Percentiles rank a stretch among this genome's conserved stretches.
Conservation (phyloP, 2,113 vertebrate species). For the Neolamprologus sp. region DNA sequence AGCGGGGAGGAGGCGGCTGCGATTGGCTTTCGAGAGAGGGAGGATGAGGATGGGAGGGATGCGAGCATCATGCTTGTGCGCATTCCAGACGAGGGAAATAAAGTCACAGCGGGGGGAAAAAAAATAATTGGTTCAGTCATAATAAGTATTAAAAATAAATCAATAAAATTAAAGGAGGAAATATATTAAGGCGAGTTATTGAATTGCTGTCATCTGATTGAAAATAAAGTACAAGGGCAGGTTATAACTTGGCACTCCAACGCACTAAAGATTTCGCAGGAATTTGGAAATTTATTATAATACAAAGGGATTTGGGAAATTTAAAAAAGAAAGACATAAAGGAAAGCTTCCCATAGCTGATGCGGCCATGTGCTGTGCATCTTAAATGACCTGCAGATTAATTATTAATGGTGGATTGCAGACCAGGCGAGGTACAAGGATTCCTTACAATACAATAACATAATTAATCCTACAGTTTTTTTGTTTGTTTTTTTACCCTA, state of each 20-base stretch:
- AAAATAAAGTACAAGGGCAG: not conserved
- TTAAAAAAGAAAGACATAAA: not conserved
- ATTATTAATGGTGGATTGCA: not conserved
- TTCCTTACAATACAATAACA: not conserved
- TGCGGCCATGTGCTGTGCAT: conserved; percentile 20
- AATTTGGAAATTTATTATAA: not conserved
- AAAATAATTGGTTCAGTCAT: not conserved
- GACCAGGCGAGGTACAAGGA: not conserved
- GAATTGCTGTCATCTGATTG: not conserved
- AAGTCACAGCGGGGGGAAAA: not conserved
- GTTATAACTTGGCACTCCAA: rapidly evolving
- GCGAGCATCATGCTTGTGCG: not conserved
- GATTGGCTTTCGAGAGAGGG: conserved; percentile 33
- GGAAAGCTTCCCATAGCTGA: not conserved
- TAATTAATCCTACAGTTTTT: not conserved
- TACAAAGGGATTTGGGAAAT: rapidly evolving
- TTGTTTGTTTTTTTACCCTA: rapidly evolving
- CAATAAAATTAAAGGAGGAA: not conserved
- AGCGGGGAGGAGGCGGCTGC: not conserved
- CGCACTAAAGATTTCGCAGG: not conserved
- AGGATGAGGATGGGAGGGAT: conserved; percentile 5
- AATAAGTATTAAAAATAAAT: not conserved
- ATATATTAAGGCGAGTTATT: not conserved
- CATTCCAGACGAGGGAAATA: not conserved
- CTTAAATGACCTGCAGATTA: conserved; percentile 8